phyloP scores from a whole-genome alignment of 2,113 vertebrate species.

The Donacobius atricapilla region DNA sequence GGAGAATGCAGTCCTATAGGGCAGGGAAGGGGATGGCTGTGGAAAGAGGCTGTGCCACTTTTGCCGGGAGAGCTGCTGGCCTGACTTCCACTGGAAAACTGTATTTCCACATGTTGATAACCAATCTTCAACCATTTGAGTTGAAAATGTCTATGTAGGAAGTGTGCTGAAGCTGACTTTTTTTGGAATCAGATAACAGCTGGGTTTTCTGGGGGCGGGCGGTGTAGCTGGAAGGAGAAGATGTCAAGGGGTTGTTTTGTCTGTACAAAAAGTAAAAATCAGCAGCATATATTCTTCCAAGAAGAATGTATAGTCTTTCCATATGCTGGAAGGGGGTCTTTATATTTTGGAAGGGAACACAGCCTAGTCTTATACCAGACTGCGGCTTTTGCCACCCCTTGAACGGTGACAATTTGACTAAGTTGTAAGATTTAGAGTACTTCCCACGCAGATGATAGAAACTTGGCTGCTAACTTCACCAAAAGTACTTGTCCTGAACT shows the following conservation, averaged over 20 bases:
- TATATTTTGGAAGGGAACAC: slow-evolving; percentile 17
- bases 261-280: neutral
- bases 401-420: neutral
- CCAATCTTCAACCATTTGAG: neutral
- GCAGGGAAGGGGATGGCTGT: neutral
- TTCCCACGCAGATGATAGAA: slow-evolving; percentile 43
- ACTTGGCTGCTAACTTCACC: slow-evolving; percentile 35
- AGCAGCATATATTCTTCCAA: neutral
- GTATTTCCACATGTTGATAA: neutral
- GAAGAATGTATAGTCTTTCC: neutral
- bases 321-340: neutral
- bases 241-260: neutral
- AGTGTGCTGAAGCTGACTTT: neutral
- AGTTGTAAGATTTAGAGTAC: neutral
- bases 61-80: neutral
- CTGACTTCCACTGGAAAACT: neutral
- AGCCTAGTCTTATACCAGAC: neutral
- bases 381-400: slow-evolving; percentile 39
- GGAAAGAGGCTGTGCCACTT: neutral
- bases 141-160: neutral
- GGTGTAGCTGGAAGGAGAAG: neutral
- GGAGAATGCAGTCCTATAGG: rapidly evolving
- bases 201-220: neutral
- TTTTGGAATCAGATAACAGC: neutral
- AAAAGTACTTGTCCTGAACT: neutral